phyloP scores from a whole-genome alignment of 2,113 vertebrate species.

The Ramphastos sulfuratus region DNA sequence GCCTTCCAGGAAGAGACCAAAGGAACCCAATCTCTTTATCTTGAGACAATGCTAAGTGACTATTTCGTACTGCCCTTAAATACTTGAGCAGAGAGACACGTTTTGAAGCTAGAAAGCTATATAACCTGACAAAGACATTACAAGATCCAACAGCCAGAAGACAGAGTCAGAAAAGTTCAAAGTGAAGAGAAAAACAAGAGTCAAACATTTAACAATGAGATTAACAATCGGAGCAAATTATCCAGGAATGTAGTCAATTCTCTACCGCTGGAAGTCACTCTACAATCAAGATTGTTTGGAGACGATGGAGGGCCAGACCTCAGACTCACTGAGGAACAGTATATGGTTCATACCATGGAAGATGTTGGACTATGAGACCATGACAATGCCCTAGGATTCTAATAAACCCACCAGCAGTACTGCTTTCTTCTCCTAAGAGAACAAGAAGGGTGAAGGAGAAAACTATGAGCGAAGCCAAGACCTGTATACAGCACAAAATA shows the following conservation, averaged over 20 bases:
- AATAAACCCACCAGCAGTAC: background rate
- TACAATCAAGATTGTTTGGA: background rate
- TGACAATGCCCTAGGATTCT: background rate
- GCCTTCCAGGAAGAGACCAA: slow-evolving; percentile 6
- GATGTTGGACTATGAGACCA: background rate
- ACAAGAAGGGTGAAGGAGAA: background rate
- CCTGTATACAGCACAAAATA: background rate
- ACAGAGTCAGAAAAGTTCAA: slow-evolving; percentile 34
- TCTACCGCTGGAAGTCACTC: background rate
- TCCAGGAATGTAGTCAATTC: background rate
- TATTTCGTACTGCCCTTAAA: slow-evolving; percentile 51
- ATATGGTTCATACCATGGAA: background rate
- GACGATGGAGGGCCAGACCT: background rate
- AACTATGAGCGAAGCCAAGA: background rate
- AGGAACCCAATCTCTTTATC: background rate
- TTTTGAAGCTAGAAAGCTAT: slow-evolving; percentile 8
- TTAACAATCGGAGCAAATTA: background rate
- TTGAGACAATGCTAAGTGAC: background rate
- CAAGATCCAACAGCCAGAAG: background rate
- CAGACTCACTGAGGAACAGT: background rate
- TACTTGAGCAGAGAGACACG: background rate
- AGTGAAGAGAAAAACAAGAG: background rate
- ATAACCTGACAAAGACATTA: slow-evolving; percentile 34
- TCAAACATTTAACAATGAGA: background rate
- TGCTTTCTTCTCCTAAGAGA: background rate